These are phyloP conservation scores for Pseudois nayaur DNA, from an alignment of 2,113 vertebrate genomes.

Conservation along the genomic window DNA sequence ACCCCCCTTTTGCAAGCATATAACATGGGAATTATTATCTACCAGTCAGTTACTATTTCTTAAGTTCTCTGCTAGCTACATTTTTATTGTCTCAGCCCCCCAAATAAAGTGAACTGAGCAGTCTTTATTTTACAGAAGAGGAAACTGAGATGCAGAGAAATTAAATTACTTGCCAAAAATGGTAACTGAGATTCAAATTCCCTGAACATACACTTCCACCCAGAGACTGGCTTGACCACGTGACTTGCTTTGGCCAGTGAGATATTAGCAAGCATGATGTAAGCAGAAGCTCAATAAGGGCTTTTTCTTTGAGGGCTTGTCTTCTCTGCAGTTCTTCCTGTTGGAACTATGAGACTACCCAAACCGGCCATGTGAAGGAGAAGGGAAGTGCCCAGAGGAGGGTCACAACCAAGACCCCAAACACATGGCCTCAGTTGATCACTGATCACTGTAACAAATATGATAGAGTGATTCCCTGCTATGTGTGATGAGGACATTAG, in stretches of 20 bases:
- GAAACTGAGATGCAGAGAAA: neutral
- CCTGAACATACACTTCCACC: neutral
- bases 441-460: neutral
- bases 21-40: neutral
- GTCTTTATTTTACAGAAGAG: neutral
- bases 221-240: neutral
- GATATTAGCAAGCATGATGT: neutral
- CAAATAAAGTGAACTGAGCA: neutral
- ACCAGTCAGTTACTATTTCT: neutral
- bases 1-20: neutral
- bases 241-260: neutral
- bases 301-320: neutral
- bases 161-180: neutral
- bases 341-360: neutral
- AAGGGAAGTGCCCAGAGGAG: neutral
- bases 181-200: neutral
- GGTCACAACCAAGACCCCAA: neutral
- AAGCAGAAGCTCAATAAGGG: neutral
- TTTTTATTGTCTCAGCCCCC: neutral
- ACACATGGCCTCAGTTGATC: neutral
- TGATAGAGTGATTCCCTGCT: neutral
- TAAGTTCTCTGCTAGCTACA: neutral
- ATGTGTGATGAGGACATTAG: neutral
- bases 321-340: neutral
- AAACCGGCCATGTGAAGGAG: neutral